These are phyloP conservation scores for Mormyrus iriodes DNA, from an alignment of 2,113 vertebrate genomes.

Conservation along the genomic window DNA sequence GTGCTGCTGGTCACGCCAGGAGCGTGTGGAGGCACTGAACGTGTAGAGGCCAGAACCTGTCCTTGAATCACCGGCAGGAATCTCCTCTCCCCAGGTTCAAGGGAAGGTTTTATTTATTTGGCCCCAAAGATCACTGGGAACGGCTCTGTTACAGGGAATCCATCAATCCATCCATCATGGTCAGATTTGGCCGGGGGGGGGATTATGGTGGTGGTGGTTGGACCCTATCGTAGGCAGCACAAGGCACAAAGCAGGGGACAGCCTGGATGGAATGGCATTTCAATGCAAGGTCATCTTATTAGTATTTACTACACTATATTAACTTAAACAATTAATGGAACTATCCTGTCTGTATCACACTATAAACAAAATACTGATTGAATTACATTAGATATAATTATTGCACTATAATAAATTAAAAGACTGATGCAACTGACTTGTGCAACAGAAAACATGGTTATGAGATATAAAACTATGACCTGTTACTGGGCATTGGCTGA, in stretches of 20 bases:
- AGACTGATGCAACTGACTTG: background rate
- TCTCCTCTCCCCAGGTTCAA: background rate
- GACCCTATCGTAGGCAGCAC: background rate
- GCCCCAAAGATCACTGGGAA: background rate
- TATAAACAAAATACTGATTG: background rate
- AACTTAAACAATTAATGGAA: background rate
- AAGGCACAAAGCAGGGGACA: background rate
- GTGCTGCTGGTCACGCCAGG: background rate
- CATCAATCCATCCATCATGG: background rate
- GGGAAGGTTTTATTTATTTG: background rate
- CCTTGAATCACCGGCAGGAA: background rate
- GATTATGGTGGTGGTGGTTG: background rate
- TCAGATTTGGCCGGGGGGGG: background rate
- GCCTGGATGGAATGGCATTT: background rate
- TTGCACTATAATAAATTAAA: background rate
- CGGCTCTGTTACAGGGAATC: background rate
- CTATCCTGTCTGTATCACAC: background rate
- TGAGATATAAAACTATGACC: background rate
- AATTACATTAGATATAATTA: background rate
- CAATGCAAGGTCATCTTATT: background rate
- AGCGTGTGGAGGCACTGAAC: background rate
- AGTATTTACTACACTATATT: background rate
- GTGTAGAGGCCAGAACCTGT: slow-evolving; percentile 4
- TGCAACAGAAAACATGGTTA: background rate
- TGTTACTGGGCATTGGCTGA: background rate